These are phyloP conservation scores for Agrenia bidenticulata DNA, from an alignment of 2,888 invertebrate species.

Conservation along the genomic window DNA sequence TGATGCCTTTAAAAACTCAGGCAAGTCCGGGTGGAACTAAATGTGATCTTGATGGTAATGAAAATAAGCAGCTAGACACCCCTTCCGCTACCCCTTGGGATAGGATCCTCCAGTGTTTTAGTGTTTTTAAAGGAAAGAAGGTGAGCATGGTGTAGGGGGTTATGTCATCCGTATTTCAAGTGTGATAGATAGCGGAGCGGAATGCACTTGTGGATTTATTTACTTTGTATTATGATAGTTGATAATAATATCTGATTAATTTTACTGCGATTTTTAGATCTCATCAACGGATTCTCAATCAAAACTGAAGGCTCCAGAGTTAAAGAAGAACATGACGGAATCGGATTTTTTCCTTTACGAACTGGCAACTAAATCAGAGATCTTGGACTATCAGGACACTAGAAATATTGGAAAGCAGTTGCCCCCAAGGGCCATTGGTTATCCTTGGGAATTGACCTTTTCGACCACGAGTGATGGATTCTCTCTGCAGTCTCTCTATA, in stretches of 20 bases:
- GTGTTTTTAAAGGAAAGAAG: conserved; percentile 14
- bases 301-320: conserved; percentile 7
- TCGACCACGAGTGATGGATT: conserved; percentile 97
- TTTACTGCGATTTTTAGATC: conserved; percentile 8
- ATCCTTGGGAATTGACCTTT: conserved; percentile 91
- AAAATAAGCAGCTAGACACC: too few relatives aligned
- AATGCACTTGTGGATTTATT: neutral
- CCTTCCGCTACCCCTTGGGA: conserved; percentile 8
- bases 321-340: conserved; percentile 30
- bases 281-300: conserved; percentile 2
- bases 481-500: conserved; percentile 94
- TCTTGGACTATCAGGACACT: conserved; percentile 38
- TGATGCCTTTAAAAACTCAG: too few relatives aligned
- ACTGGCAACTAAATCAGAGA: conserved; percentile 44
- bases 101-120: conserved; percentile 14
- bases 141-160: too few relatives aligned
- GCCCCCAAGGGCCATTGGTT: conserved; percentile 60
- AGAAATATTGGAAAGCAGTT: conserved; percentile 35
- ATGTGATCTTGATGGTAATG: too few relatives aligned
- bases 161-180: neutral
- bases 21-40: too few relatives aligned
- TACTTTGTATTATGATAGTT: neutral
- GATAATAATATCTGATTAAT: neutral
- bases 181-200: neutral
- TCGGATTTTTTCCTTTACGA: conserved; percentile 43